Evolutionary conservation across 2,888 invertebrate genomes (phyloP).

Genomic region (Galeruca laticollis): DNA sequence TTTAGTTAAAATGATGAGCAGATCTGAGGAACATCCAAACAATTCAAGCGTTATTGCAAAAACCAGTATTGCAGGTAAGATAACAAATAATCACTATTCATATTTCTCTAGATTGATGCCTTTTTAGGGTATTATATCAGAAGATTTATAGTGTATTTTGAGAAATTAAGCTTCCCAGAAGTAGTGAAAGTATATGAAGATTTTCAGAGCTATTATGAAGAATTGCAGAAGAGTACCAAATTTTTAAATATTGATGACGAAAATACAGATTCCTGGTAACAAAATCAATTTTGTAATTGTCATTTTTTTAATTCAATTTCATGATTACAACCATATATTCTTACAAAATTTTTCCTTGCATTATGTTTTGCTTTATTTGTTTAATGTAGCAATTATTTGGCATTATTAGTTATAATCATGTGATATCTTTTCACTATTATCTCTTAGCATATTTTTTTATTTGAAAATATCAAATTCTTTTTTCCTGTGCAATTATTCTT

Average conservation of each 20-base stretch:
- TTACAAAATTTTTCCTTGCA: not conserved
- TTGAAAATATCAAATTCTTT: no score
- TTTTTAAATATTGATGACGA: conserved; percentile 39
- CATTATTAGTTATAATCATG: no score
- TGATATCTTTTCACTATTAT: no score
- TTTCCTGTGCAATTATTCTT: no score
- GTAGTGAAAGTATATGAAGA: conserved; percentile 80
- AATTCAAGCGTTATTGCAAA: conserved; percentile 67
- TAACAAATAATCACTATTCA: conserved; percentile 22
- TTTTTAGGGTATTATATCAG: conserved; percentile 83
- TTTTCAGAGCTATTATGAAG: conserved; percentile 75
- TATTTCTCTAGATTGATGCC: not conserved
- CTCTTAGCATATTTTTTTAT: no score
- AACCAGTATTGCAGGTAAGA: conserved; percentile 76
- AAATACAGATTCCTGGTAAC: conserved; percentile 52
- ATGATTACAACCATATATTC: not conserved
- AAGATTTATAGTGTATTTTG: conserved; percentile 83
- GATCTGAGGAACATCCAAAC: conserved; percentile 41
- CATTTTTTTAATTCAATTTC: not conserved
- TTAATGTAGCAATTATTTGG: not conserved
- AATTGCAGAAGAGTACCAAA: conserved; percentile 48
- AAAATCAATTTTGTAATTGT: not conserved
- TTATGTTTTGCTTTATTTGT: not conserved
- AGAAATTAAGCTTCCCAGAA: conserved; percentile 87
- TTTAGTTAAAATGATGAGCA: conserved; percentile 54